These are phyloP conservation scores for Oeneis ivallda DNA, from an alignment of 2,888 invertebrate genomes.

Conservation along the genomic window DNA sequence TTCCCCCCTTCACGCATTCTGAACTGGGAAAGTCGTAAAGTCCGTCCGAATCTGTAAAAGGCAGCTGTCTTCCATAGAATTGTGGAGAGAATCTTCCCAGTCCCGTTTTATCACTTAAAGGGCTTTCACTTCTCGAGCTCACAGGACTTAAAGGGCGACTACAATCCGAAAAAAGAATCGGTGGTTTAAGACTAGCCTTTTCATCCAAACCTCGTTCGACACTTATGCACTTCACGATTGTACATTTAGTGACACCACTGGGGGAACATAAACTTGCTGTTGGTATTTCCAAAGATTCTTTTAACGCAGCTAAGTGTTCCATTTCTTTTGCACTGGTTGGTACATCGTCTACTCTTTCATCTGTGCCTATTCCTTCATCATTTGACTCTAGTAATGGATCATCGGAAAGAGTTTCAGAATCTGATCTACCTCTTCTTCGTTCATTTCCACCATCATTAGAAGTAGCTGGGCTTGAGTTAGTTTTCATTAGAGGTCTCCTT, in stretches of 20 bases:
- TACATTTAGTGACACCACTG: conserved; percentile 75
- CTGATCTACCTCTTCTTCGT: conserved; percentile 84
- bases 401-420: conserved; percentile 88
- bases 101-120: conserved; percentile 87
- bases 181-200: conserved; percentile 67
- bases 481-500: conserved; percentile 84
- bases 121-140: conserved; percentile 90
- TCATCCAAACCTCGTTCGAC: conserved; percentile 79
- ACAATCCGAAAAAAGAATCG: conserved; percentile 81
- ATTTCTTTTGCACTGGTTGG: conserved; percentile 86
- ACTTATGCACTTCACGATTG: conserved; percentile 80
- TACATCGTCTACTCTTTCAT: conserved; percentile 88
- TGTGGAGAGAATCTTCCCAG: conserved; percentile 86
- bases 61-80: conserved; percentile 86
- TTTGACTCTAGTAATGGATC: conserved; percentile 87
- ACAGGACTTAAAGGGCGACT: conserved; percentile 86
- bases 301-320: conserved; percentile 67
- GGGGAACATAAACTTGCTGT: conserved; percentile 69
- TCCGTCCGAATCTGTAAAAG: conserved; percentile 90
- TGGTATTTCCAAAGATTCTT: conserved; percentile 74
- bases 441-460: conserved; percentile 73
- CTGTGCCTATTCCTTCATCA: conserved; percentile 90
- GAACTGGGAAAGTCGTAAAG: conserved; percentile 90
- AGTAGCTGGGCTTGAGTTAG: conserved; percentile 76
- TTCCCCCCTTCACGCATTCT: conserved; percentile 83